Percentiles rank a stretch among this genome's conserved stretches.
phyloP scores from a whole-genome alignment of 2,888 invertebrate species.

The Bombylius major region DNA sequence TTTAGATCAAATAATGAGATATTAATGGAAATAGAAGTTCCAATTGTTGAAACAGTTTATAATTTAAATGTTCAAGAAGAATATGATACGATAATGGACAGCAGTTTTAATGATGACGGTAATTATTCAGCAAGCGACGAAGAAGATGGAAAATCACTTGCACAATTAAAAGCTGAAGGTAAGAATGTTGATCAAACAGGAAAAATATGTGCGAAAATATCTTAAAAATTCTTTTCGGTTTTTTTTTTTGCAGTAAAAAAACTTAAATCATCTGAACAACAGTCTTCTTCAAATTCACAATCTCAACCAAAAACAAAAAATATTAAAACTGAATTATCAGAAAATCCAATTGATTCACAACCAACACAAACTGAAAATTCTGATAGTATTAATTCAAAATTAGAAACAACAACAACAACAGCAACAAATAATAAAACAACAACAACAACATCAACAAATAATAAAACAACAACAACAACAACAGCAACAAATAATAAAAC shows the following conservation, averaged over 20 bases:
- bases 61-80: no score
- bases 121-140: conserved; percentile 28
- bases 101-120: conserved; percentile 10
- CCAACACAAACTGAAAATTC: no score
- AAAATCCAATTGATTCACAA: no score
- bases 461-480: not conserved
- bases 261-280: no score
- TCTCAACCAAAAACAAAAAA: no score
- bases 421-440: not conserved
- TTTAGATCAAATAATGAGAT: no score
- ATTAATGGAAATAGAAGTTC: no score
- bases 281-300: no score
- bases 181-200: not conserved
- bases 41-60: no score
- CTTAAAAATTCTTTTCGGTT: not conserved
- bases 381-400: not conserved
- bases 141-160: conserved; percentile 19
- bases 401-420: not conserved
- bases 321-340: no score
- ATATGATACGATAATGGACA: no score
- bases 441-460: not conserved
- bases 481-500: not conserved
- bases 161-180: conserved; percentile 6
- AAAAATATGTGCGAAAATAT: not conserved
- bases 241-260: no score